Conservation (phyloP, 2,888 invertebrate genomes). For the Nomada ruficornis region DNA sequence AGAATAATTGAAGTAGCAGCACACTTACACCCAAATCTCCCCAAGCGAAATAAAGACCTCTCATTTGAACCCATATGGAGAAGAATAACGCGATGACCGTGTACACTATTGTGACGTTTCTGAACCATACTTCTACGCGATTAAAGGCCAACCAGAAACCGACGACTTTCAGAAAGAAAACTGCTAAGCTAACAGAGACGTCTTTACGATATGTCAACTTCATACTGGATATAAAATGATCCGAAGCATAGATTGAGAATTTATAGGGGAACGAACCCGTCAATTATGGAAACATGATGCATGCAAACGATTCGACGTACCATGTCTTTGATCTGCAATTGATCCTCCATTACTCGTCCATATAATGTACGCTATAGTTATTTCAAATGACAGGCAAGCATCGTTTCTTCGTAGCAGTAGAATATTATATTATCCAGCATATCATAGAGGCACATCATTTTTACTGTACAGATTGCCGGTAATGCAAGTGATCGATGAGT, state of each 20-base stretch:
- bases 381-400: too few species aligned
- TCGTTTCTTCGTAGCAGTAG: too few species aligned
- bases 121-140: conserved; percentile 43
- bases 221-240: conserved; percentile 8
- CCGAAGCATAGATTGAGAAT: background rate
- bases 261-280: background rate
- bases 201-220: conserved; percentile 5
- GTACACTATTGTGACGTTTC: conserved; percentile 55
- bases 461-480: background rate
- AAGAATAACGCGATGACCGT: conserved; percentile 49
- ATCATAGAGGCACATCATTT: background rate
- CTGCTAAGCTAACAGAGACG: conserved; percentile 47
- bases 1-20: background rate
- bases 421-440: too few species aligned
- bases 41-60: conserved; percentile 63
- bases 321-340: conserved; percentile 1
- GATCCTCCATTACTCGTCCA: background rate
- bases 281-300: background rate
- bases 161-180: conserved; percentile 64
- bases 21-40: conserved; percentile 68
- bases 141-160: conserved; percentile 68
- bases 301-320: background rate
- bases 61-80: conserved; percentile 41
- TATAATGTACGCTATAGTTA: background rate
- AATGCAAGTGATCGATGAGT: background rate